Evolutionary conservation across 2,888 invertebrate species (phyloP).

Genomic region (Aphodius granarius): DNA sequence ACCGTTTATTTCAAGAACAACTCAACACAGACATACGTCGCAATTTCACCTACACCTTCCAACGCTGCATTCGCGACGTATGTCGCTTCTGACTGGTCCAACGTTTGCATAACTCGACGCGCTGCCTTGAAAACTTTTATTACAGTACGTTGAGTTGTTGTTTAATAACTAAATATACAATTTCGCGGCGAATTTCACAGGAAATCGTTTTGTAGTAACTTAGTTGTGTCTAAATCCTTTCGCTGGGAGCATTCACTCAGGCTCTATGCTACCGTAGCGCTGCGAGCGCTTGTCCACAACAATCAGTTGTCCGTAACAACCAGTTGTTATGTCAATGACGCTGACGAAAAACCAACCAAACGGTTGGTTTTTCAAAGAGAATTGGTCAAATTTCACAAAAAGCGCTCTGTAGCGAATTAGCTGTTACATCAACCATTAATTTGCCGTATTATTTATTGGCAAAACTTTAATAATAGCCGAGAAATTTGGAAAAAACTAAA

Average conservation of each 20-base stretch:
- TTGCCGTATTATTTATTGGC: not conserved
- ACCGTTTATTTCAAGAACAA: not conserved
- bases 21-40: not conserved
- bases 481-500: not conserved
- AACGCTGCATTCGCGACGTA: constrained; percentile 13
- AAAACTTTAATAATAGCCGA: not conserved
- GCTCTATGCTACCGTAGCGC: no score
- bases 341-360: no score
- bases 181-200: no score
- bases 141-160: no score
- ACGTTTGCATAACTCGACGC: not conserved
- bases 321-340: no score
- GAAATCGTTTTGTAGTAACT: no score
- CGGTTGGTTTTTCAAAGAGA: no score
- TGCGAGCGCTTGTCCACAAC: no score
- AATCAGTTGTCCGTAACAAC: no score
- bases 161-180: no score
- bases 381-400: not conserved
- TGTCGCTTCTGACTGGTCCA: not conserved
- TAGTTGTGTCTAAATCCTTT: no score
- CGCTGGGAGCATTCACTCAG: no score
- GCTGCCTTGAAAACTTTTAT: not conserved
- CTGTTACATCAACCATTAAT: not conserved
- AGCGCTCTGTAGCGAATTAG: not conserved
- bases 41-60: not conserved